These are phyloP conservation scores for Sclerodermus sp. DNA, from an alignment of 2,888 invertebrate species.

Conservation along the genomic window DNA sequence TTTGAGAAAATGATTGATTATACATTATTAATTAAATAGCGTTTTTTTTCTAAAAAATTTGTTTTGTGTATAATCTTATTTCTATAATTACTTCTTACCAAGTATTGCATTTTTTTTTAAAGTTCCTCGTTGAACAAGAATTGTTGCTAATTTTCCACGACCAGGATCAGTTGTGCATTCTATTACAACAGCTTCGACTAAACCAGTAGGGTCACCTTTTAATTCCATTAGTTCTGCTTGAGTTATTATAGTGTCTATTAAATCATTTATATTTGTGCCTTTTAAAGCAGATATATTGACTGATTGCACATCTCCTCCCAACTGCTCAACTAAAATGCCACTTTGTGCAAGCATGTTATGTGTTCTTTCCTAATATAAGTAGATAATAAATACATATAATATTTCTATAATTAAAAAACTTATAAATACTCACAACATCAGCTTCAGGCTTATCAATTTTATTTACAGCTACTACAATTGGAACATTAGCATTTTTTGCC, in stretches of 20 bases:
- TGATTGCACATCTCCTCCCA: constrained; percentile 90
- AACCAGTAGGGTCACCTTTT: constrained; percentile 78
- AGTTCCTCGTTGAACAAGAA: constrained; percentile 66
- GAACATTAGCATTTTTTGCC: constrained; percentile 80
- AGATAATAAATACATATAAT: background rate
- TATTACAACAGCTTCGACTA: constrained; percentile 86
- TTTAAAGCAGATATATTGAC: constrained; percentile 90
- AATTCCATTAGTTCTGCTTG: constrained; percentile 89
- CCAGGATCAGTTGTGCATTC: constrained; percentile 76
- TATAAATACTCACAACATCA: constrained; percentile 74
- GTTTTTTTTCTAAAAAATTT: too few species aligned
- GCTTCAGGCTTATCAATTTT: constrained; percentile 94
- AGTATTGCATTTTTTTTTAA: constrained; percentile 62
- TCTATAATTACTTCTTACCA: constrained; percentile 41
- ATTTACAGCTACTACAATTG: constrained; percentile 95
- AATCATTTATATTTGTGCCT: constrained; percentile 72
- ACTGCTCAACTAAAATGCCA: constrained; percentile 81
- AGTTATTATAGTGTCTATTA: constrained; percentile 81
- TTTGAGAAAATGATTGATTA: too few species aligned
- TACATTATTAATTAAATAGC: constrained; percentile 6
- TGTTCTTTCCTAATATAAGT: constrained; percentile 66
- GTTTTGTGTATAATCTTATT: background rate
- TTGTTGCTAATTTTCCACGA: constrained; percentile 67
- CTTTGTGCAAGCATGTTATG: constrained; percentile 75
- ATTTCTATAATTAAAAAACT: too few species aligned